These are phyloP conservation scores for Poeciliopsis turrubarensis DNA, from an alignment of 2,113 vertebrate species.

Conservation along the genomic window DNA sequence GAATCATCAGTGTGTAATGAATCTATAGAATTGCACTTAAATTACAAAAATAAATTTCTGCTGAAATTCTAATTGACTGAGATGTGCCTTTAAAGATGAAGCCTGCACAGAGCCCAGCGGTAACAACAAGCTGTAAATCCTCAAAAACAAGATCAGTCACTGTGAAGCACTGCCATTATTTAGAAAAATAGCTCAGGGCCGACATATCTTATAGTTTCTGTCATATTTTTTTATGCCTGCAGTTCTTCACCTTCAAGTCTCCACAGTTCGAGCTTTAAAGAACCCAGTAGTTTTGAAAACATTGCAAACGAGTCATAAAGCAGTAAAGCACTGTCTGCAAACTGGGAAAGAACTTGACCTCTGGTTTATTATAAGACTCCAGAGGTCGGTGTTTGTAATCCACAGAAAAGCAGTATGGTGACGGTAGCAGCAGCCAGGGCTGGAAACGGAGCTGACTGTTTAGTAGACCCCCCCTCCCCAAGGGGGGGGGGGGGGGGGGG, in stretches of 20 bases:
- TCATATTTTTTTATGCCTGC: neutral
- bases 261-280: neutral
- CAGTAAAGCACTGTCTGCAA: slow-evolving; percentile 3
- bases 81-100: neutral
- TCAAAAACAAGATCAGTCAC: neutral
- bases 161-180: neutral
- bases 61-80: too few relatives aligned
- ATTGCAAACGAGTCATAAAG: slow-evolving; percentile 2
- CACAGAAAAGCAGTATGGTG: slow-evolving; percentile 38
- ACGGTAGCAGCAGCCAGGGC: slow-evolving; percentile 30
- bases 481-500: neutral
- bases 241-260: neutral
- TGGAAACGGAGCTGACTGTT: slow-evolving; percentile 68
- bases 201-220: slow-evolving; percentile 4
- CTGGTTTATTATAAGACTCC: slow-evolving; percentile 2
- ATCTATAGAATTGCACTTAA: neutral
- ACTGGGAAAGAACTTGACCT: neutral
- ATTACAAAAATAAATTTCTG: neutral
- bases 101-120: neutral
- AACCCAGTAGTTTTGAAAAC: neutral
- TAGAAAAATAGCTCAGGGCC: neutral
- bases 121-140: neutral
- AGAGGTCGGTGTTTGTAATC: neutral
- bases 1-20: neutral
- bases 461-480: slow-evolving; percentile 74